These are phyloP conservation scores for Orthosia gothica DNA, from an alignment of 2,888 invertebrate species.

Conservation along the genomic window DNA sequence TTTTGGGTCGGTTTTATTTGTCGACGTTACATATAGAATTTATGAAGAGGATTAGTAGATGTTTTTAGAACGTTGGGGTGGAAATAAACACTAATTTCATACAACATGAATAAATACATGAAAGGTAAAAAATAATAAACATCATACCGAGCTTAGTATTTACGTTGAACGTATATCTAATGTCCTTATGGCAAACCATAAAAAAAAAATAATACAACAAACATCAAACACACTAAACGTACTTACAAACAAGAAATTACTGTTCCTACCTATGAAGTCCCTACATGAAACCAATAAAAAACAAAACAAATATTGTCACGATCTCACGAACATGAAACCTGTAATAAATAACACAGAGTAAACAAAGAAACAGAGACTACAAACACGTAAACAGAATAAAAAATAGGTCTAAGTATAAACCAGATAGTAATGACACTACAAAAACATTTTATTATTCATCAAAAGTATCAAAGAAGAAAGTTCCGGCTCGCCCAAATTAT, in stretches of 20 bases:
- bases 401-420: constrained; percentile 46
- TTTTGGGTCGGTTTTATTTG: constrained; percentile 36
- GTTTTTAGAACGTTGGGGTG: background rate
- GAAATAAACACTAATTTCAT: background rate
- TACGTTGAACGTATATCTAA: background rate
- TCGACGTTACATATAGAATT: constrained; percentile 15
- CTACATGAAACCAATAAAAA: constrained; percentile 32
- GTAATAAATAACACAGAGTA: no score
- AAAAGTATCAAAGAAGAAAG: constrained; percentile 77
- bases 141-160: background rate
- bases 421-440: constrained; percentile 72
- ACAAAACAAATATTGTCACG: constrained; percentile 35
- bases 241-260: constrained; percentile 31
- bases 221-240: constrained; percentile 16
- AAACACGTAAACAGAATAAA: constrained; percentile 58
- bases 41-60: constrained; percentile 25
- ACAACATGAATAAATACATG: background rate
- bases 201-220: constrained; percentile 8
- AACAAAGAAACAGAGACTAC: constrained; percentile 29
- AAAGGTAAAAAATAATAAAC: background rate
- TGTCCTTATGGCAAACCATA: constrained; percentile 6
- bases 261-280: constrained; percentile 5
- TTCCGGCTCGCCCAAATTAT: no score
- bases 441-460: constrained; percentile 81
- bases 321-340: no score